phyloP scores from a whole-genome alignment of 2,888 invertebrate genomes.

The Drosophila pseudotalamancana region DNA sequence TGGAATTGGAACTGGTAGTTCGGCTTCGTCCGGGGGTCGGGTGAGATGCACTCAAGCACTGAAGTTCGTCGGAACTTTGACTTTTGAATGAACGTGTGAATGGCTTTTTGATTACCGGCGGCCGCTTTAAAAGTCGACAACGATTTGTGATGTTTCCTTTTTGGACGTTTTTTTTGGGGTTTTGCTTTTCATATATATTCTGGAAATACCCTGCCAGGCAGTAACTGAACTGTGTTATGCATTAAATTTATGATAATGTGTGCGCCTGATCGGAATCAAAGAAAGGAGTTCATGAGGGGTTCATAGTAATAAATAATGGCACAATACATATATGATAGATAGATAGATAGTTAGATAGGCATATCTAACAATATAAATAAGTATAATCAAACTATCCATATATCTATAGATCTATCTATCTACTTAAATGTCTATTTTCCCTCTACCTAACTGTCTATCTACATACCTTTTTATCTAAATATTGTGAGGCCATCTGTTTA shows the following conservation, averaged over 20 bases:
- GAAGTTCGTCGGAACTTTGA: constrained; percentile 35
- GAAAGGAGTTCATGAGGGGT: too few relatives aligned
- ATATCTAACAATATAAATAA: too few relatives aligned
- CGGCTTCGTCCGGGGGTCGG: background rate
- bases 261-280: background rate
- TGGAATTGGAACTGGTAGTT: background rate
- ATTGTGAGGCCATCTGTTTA: too few relatives aligned
- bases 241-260: too few relatives aligned
- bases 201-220: background rate
- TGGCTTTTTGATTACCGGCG: constrained; percentile 71
- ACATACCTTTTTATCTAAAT: too few relatives aligned
- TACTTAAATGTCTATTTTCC: too few relatives aligned
- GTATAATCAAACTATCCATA: too few relatives aligned
- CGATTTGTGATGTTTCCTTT: constrained; percentile 37
- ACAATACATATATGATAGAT: too few relatives aligned
- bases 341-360: too few relatives aligned
- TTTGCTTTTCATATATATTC: constrained; percentile 1
- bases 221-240: background rate
- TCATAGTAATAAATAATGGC: too few relatives aligned
- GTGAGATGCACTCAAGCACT: background rate
- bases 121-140: constrained; percentile 35
- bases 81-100: constrained; percentile 62
- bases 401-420: too few relatives aligned
- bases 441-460: too few relatives aligned
- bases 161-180: constrained; percentile 8